Base-by-base conservation (phyloP, 2,797 vertebrate genomes). In the Poecilia gillii region DNA sequence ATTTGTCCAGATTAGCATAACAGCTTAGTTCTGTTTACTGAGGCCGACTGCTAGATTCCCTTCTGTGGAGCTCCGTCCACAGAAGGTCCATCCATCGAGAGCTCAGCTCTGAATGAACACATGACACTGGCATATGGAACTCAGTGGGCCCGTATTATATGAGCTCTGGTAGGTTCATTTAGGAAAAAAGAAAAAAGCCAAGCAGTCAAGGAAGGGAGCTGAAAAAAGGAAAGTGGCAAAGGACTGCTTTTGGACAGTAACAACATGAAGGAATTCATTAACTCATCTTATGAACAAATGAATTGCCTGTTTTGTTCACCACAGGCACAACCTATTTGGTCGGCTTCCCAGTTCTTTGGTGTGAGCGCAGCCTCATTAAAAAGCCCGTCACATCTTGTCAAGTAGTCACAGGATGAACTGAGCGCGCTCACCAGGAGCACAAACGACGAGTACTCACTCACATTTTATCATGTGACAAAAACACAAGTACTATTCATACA, bases 351-450 rank as follows among this genome's bases (percentile, higher is more conserved):
- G 87, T 89, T 46, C 86, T 83, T 80, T n/a, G 76, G 90, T 84
- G 90, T 72, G 77, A 89, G 86, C 28, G 64, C 75, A 16, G 80
- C 79, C 88, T 94, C 89, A 89, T 95, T 95, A 92, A 93, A 91
- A 93, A 87, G 83, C 94, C 83, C 43, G 83, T 93, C 92, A 93
- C 93, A 90, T 94, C 81, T 84, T 73, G 75, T 82, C 45, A 66
- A 94, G 91, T 74, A 86, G 87, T 87, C 84, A 84, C 95, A 95
- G 95, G 93, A 96, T 94, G 93, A 94, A 93, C 79, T 72, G 20
- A 47, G 89, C 89, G 81, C 76, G 41, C 41, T 71, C 41, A 71
- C 89, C 92, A 92, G 85, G 94, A 90, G 85, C 73, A 97, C 97
- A 95, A 96, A 96, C 96, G 96, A 87, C 94, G 25, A 31, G 1